Evolutionary conservation across 64 coral and sea anemone species (phyloP), one percentile per base, ranked within the genome.

Genomic region (Montipora efflorescens): DNA sequence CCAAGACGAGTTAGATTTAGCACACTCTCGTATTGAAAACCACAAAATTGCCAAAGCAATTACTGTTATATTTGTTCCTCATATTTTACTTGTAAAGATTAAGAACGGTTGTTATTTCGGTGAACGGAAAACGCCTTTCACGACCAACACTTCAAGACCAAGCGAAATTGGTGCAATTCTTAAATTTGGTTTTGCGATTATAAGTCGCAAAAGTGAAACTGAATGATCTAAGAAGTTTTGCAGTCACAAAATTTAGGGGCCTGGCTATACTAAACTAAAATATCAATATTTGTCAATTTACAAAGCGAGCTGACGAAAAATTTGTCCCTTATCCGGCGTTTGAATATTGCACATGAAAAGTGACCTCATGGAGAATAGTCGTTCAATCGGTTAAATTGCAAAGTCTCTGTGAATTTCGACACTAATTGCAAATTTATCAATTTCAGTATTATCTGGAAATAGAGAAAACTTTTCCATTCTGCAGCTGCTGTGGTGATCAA

Each of bases 381-480:
- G 66, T 86, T 86, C 71, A 72, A 9, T 16, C 19, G 64, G 64
- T 72, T 66, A 70, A 86, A 72, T 86, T 86, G 82, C 82, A 86
- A 72, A 71, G 49, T 86, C 71, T 86, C 18, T 72, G 46, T 50
- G 62, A 21, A 86, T 72, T 86, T 86, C 45, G 66, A 86, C 16
- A n/a, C 82, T 86, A 83, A 83, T 83, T 66, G 81, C 28, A 67
- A 83, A 83, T 15, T 83, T 86, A 86, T 86, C 82, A 86, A 86
- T 71, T 71, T 71, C 18, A 10, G 18, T 18, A 9, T 45, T 82
- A 45, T 66, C 80, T n/a, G 44, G 47, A 18, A 46, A 68, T 13
- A 47, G 5, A 15, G 8, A 84, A 48, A 47, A 64, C 76, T 86
- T 18, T 15, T 72, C 16, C 46, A 3, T 67, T 47, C 62, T 20